Percentiles rank a stretch among this genome's conserved stretches.
Conservation (phyloP, 2,888 invertebrate genomes). For the Ennomos fuscantarius region DNA sequence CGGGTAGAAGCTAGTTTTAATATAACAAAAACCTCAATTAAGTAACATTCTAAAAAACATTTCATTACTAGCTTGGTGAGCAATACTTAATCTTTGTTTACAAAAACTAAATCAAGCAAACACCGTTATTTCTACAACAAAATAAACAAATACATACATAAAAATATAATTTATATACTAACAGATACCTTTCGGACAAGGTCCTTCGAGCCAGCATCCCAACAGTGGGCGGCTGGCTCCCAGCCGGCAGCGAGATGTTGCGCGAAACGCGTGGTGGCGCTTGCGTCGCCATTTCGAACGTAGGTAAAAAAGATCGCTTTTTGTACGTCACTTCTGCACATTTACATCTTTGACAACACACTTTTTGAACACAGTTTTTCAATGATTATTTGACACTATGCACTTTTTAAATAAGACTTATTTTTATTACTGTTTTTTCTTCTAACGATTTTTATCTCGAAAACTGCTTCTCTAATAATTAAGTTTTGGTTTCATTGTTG, state of each 20-base stretch:
- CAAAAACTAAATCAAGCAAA: no score
- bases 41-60: no score
- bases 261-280: conserved; percentile 75
- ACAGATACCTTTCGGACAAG: conserved; percentile 75
- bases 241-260: conserved; percentile 79
- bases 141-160: conserved; percentile 9
- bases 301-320: conserved; percentile 10
- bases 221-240: conserved; percentile 74
- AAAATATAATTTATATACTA: conserved; percentile 20
- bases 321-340: conserved; percentile 26
- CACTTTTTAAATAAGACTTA: no score
- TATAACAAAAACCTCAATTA: no score
- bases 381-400: background rate
- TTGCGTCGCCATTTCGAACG: conserved; percentile 60
- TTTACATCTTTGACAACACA: conserved; percentile 30
- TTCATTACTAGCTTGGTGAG: no score
- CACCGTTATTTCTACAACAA: background rate
- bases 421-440: no score
- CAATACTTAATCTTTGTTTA: no score
- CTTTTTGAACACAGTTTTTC: background rate
- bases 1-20: no score
- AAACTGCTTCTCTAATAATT: no score
- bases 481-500: no score
- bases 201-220: conserved; percentile 71
- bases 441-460: no score